Evolutionary conservation across 2,113 vertebrate genomes (phyloP).

Genomic region (Leucopsar rothschildi): DNA sequence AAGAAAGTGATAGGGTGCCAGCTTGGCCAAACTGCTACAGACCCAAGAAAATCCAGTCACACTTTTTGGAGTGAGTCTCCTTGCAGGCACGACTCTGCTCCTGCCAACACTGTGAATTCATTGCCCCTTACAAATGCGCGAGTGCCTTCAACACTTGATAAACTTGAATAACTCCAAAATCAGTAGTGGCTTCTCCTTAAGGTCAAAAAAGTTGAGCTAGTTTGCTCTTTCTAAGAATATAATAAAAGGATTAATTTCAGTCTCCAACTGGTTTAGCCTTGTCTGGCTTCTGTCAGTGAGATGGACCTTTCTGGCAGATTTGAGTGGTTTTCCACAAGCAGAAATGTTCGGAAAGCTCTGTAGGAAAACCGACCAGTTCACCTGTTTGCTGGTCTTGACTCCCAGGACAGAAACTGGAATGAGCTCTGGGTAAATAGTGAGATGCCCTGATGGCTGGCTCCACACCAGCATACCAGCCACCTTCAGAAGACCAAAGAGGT

Average conservation of each 20-base stretch:
- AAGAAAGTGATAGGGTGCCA: not conserved
- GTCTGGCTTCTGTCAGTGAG: not conserved
- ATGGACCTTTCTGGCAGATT: not conserved
- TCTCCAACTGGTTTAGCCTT: not conserved
- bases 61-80: not conserved
- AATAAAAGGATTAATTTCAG: not conserved
- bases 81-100: not conserved
- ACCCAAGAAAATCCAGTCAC: constrained; percentile 3
- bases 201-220: not conserved
- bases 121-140: not conserved
- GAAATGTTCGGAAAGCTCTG: not conserved
- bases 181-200: not conserved
- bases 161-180: not conserved
- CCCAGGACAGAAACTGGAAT: not conserved
- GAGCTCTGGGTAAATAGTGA: not conserved
- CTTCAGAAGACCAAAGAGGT: not conserved
- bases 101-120: not conserved
- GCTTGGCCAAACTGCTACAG: not conserved
- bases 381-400: not conserved
- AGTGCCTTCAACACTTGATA: not conserved
- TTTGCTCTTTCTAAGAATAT: not conserved
- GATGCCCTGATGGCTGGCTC: not conserved
- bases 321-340: not conserved
- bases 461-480: not conserved
- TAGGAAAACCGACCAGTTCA: not conserved